Evolutionary conservation across 2,888 invertebrate genomes (phyloP), one percentile per base, ranked within the genome.

Genomic region (Meandrusa payeni): DNA sequence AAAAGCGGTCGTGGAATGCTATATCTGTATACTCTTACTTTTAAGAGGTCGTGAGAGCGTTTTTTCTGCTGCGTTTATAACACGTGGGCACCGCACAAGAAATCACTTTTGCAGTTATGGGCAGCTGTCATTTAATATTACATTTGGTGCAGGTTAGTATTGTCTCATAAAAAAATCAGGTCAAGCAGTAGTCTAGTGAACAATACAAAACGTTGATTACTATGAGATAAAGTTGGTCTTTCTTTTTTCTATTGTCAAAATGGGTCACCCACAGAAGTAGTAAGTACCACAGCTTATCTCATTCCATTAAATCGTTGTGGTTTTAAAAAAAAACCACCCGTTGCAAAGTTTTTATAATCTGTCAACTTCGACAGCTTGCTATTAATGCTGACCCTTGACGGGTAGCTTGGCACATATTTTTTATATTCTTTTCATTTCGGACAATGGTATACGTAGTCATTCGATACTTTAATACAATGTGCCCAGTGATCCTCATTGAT

Each of bases 401-500:
- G 73, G 72, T 75, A 73, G 61, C 54, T 60, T 55, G 62, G 71
- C 56, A 69, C 65, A 64, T 48, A 65, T 68, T 78, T 82, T 77
- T 76, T 58, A 62, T 51, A 47, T 46, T 57, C 57, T 70, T 70
- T 75, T 70, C 46, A 46, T 47, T 52, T 75, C 63, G 76, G 77
- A 83, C 86, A 83, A 85, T 74, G 57, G 69, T 55, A n/a, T 57
- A 47, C 46, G 33, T 52, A 57, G 67, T 70, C 60, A 74, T 76
- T 76, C 77, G 76, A 76, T 80, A 73, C 69, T 75, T 69, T 70
- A 69, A 64, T 71, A 87, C 87, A 87, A 87, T 87, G 83, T 81
- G 59, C 87, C 87, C 87, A 87, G 80, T 85, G 87, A 87, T 86
- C 86, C 86, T 83, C 81, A 87, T 86, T 87, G 85, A 87, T 82